A percentile compares a stretch with the other conserved stretches of the same genome.
These are phyloP conservation scores for Cheilosia impressa DNA, from an alignment of 2,888 invertebrate genomes.

Conservation along the genomic window DNA sequence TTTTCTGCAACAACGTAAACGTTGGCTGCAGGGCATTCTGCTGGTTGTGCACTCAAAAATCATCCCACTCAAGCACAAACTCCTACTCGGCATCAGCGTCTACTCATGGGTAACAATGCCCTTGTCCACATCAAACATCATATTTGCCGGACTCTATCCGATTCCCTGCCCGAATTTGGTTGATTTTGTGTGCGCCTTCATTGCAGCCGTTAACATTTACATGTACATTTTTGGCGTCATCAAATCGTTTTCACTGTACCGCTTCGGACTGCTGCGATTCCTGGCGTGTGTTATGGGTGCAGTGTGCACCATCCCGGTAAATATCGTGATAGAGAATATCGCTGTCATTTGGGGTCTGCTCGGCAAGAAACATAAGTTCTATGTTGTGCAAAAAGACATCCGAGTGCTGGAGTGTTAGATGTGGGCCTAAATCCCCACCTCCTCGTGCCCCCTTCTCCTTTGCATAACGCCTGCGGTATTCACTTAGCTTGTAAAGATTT, in stretches of 20 bases:
- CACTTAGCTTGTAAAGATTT: conserved; percentile 72
- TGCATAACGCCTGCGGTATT: conserved; percentile 73
- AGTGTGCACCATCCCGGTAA: conserved; percentile 95
- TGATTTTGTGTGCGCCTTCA: conserved; percentile 94
- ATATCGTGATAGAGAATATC: conserved; percentile 96
- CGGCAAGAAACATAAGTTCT: conserved; percentile 98
- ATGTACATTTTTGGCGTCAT: conserved; percentile 99
- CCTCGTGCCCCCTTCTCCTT: conserved; percentile 9
- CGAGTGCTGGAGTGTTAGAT: conserved; percentile 85
- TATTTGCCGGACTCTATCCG: conserved; percentile 93
- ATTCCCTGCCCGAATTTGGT: conserved; percentile 93
- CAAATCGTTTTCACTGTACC: conserved; percentile 95
- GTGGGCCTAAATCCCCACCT: conserved; percentile 1
- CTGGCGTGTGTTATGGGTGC: conserved; percentile 93
- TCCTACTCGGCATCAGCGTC: conserved; percentile 93
- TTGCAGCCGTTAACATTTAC: conserved; percentile 96
- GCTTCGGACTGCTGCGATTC: conserved; percentile 92
- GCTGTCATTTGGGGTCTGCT: conserved; percentile 97
- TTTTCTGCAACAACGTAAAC: conserved; percentile 97
- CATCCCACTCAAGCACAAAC: conserved; percentile 91
- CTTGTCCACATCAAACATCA: conserved; percentile 94
- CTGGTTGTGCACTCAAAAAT: conserved; percentile 94
- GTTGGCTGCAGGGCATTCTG: conserved; percentile 97
- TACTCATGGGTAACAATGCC: conserved; percentile 99
- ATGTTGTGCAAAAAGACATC: conserved; percentile 97